phyloP scores from a whole-genome alignment of 2,797 vertebrate genomes.

The Thripadectes ignobilis region DNA sequence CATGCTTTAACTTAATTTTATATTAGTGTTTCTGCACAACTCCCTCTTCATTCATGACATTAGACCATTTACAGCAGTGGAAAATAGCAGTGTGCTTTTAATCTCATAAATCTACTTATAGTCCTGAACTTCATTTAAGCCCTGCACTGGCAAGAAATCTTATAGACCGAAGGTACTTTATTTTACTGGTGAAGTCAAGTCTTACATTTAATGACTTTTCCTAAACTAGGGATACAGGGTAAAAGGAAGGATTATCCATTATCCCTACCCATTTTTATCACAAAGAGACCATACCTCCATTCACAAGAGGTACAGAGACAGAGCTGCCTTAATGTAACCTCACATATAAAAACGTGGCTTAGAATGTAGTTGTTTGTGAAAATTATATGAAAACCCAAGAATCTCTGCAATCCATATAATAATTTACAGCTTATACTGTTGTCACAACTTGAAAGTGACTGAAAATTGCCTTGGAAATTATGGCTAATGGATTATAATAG shows the following conservation, averaged over 20 bases:
- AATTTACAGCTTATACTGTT: neutral
- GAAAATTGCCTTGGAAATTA: neutral
- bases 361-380: neutral
- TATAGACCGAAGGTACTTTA: neutral
- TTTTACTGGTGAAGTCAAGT: neutral
- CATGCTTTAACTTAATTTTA: neutral
- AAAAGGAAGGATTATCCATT: constrained; percentile 40
- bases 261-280: constrained; percentile 22
- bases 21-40: neutral
- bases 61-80: neutral
- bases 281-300: neutral
- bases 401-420: neutral
- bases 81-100: neutral
- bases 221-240: neutral
- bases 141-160: neutral
- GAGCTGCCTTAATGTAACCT: neutral
- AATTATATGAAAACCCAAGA: neutral
- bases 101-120: neutral
- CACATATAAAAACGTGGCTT: neutral
- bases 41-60: neutral
- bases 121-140: constrained; percentile 24
- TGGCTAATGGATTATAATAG: constrained; percentile 13
- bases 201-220: neutral
- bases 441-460: neutral
- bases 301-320: neutral